These are phyloP conservation scores for Hippocampus guttulatus DNA, from an alignment of 2,113 vertebrate species.

Conservation along the genomic window DNA sequence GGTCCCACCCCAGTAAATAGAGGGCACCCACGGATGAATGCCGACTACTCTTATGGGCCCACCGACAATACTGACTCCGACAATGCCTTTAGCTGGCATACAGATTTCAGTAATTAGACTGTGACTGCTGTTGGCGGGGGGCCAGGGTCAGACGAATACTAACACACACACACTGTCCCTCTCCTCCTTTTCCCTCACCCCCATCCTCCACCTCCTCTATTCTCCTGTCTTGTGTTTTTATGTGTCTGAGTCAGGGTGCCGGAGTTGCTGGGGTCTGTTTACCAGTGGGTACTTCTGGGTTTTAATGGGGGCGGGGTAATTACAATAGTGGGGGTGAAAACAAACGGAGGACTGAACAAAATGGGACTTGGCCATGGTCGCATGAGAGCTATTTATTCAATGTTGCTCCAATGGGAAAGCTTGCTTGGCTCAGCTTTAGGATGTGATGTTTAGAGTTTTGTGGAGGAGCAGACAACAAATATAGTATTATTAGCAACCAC, in stretches of 20 bases:
- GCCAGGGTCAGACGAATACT: slow-evolving; percentile 46
- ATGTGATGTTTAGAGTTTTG: slow-evolving; percentile 60
- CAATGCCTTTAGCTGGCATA: slow-evolving; percentile 69
- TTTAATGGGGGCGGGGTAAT: slow-evolving; percentile 57
- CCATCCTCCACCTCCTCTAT: slow-evolving; percentile 16
- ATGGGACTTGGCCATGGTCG: slow-evolving; percentile 60
- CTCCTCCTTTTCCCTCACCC: slow-evolving; percentile 16
- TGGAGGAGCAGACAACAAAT: slow-evolving; percentile 40
- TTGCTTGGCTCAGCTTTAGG: slow-evolving; percentile 60
- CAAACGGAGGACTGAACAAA: slow-evolving; percentile 66
- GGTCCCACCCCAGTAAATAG: slow-evolving; percentile 65
- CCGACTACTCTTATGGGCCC: slow-evolving; percentile 51
- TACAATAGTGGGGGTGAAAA: slow-evolving; percentile 67
- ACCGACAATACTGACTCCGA: slow-evolving; percentile 69
- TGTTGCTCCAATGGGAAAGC: slow-evolving; percentile 60
- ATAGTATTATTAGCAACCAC: slow-evolving; percentile 9
- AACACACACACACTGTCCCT: slow-evolving; percentile 20
- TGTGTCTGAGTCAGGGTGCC: slow-evolving; percentile 63
- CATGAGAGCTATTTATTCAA: slow-evolving; percentile 70
- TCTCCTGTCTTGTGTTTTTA: slow-evolving; percentile 57
- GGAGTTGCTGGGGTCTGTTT: slow-evolving; percentile 64
- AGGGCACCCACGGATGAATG: slow-evolving; percentile 62
- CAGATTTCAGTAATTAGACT: slow-evolving; percentile 74
- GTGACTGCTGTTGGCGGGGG: slow-evolving; percentile 70
- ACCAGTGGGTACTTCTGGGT: slow-evolving; percentile 54